phyloP scores from a whole-genome alignment of 2,797 vertebrate species.

The Rhinatrema bivittatum region DNA sequence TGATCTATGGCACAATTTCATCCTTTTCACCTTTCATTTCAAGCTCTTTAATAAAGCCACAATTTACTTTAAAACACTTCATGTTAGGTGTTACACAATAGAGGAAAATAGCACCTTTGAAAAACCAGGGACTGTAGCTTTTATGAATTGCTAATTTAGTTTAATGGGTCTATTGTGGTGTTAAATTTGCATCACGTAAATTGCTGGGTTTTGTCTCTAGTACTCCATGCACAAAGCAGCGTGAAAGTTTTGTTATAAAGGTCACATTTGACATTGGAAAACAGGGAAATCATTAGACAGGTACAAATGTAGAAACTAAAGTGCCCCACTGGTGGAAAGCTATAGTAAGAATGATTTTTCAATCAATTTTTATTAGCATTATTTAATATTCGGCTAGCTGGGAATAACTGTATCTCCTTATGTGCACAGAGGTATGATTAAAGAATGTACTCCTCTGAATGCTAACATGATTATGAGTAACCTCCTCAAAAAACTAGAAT shows the following conservation, averaged over 20 bases:
- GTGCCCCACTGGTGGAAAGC: conserved; percentile 3
- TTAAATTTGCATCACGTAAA: conserved; percentile 44
- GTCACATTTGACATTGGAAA: conserved; percentile 22
- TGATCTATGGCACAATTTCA: too few relatives aligned
- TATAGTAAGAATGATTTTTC: conserved; percentile 2
- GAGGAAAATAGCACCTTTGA: conserved; percentile 25
- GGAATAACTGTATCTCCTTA: too few relatives aligned
- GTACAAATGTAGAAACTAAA: conserved; percentile 22
- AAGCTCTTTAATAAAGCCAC: conserved; percentile 25
- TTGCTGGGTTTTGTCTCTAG: conserved; percentile 24
- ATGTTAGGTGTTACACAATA: conserved; percentile 13
- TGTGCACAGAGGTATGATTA: too few relatives aligned
- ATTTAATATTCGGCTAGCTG: background rate
- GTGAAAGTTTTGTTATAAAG: conserved; percentile 27
- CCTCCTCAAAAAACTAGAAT: too few relatives aligned
- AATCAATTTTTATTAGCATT: conserved; percentile 29
- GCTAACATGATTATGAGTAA: too few relatives aligned
- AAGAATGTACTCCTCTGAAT: too few relatives aligned
- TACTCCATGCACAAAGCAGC: conserved; percentile 19
- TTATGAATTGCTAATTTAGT: conserved; percentile 48
- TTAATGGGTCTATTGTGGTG: conserved; percentile 43
- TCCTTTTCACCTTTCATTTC: conserved; percentile 21
- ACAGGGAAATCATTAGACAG: conserved; percentile 24
- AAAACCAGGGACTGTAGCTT: conserved; percentile 38
- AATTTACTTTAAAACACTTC: conserved; percentile 6